phyloP scores from a whole-genome alignment of 2,797 vertebrate genomes.

The Petrocephalus sullivani region DNA sequence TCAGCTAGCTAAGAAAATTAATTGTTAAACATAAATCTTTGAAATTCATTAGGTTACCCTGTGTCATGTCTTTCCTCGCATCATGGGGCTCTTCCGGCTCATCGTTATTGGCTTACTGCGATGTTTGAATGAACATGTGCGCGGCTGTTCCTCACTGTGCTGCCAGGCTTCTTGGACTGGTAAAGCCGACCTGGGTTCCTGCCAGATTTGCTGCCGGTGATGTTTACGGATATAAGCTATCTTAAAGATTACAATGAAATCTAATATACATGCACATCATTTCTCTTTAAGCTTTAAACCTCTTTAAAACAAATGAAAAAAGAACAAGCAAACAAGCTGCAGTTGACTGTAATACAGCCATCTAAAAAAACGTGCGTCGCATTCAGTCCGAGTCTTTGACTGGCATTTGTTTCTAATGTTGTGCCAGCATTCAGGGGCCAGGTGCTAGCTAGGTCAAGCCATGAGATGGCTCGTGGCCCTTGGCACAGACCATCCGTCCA shows the following conservation, averaged over 20 bases:
- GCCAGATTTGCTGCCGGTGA: not conserved
- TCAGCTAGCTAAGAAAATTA: not conserved
- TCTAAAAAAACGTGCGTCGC: not conserved
- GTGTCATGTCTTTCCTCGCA: not conserved
- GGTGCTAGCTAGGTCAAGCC: not conserved
- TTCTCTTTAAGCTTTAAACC: not conserved
- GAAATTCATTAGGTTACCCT: not conserved
- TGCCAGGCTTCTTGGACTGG: not conserved
- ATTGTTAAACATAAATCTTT: not conserved
- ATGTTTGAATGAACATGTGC: not conserved
- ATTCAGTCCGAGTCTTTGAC: not conserved
- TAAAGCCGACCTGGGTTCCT: not conserved
- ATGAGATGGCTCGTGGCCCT: not conserved
- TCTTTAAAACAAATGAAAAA: not conserved
- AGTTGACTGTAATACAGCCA: not conserved
- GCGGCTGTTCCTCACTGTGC: not conserved
- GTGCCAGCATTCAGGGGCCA: not conserved
- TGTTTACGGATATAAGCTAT: not conserved
- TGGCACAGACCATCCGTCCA: not conserved
- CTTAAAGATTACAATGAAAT: not conserved
- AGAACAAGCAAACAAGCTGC: not conserved
- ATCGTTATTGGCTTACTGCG: not conserved
- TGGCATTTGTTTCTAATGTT: not conserved
- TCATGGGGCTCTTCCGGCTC: not conserved
- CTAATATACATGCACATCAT: not conserved